These are phyloP conservation scores for Trissoscelio sp. DNA, from an alignment of 2,888 invertebrate species.

Conservation along the genomic window DNA sequence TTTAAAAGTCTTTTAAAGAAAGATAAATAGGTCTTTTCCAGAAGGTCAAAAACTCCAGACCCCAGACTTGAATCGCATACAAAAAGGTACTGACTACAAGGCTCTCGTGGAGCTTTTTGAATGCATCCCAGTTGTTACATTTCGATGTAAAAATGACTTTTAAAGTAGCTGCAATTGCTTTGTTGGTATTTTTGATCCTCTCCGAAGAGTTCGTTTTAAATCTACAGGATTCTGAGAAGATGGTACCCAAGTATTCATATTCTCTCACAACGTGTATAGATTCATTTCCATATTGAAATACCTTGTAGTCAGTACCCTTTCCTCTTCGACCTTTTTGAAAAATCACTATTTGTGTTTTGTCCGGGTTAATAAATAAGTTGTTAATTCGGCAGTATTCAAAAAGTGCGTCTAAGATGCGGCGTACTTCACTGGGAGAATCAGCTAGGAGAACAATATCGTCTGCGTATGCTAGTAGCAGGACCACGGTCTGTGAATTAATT, in stretches of 20 bases:
- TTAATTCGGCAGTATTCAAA: slow-evolving; percentile 1
- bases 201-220: background rate
- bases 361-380: background rate
- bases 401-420: background rate
- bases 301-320: background rate
- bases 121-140: background rate
- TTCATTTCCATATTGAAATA: background rate
- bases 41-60: background rate
- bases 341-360: slow-evolving; percentile 4
- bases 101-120: slow-evolving; percentile 11
- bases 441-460: slow-evolving; percentile 1
- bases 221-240: background rate
- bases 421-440: background rate
- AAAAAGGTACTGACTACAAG: background rate
- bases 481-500: background rate
- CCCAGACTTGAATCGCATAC: background rate
- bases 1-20: slow-evolving; percentile 2
- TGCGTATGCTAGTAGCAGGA: background rate
- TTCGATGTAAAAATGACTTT: background rate
- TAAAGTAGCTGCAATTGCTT: background rate
- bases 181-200: background rate
- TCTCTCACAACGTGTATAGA: background rate
- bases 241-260: background rate
- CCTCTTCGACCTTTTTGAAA: background rate
- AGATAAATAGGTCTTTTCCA: background rate